Percentiles rank a stretch among this genome's conserved stretches.
Conservation (phyloP, 2,113 vertebrate species). For the Camelus bactrianus region DNA sequence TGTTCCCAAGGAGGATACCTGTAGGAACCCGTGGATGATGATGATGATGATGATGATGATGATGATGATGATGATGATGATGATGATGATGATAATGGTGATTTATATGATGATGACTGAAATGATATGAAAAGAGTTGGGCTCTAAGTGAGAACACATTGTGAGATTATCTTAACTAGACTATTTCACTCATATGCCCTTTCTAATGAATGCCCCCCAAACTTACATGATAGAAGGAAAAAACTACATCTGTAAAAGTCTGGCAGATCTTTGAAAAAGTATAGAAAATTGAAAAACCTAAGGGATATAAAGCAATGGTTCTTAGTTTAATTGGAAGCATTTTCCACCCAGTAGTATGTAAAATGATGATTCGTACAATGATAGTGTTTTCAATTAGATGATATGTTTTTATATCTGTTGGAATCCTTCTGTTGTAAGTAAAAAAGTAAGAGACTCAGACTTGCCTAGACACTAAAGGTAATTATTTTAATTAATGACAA, state of each 20-base stretch:
- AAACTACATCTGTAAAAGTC: neutral
- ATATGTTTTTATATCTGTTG: neutral
- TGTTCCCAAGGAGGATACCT: neutral
- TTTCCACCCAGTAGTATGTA: neutral
- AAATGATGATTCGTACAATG: neutral
- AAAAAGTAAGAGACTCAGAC: neutral
- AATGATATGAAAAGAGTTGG: neutral
- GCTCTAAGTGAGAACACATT: neutral
- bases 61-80: neutral
- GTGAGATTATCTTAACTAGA: neutral
- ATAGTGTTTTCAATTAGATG: neutral
- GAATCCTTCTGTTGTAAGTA: neutral
- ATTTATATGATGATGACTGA: neutral
- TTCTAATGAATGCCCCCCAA: neutral
- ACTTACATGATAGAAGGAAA: neutral
- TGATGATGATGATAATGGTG: neutral
- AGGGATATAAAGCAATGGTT: neutral
- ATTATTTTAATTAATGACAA: neutral
- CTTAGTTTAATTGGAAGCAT: neutral
- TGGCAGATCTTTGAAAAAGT: neutral
- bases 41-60: neutral
- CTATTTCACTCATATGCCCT: neutral
- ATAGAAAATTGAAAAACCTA: neutral
- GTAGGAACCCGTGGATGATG: neutral
- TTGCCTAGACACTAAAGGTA: neutral